These are phyloP conservation scores for Uropsilus gracilis DNA, from an alignment of 2,113 vertebrate species.

Conservation along the genomic window DNA sequence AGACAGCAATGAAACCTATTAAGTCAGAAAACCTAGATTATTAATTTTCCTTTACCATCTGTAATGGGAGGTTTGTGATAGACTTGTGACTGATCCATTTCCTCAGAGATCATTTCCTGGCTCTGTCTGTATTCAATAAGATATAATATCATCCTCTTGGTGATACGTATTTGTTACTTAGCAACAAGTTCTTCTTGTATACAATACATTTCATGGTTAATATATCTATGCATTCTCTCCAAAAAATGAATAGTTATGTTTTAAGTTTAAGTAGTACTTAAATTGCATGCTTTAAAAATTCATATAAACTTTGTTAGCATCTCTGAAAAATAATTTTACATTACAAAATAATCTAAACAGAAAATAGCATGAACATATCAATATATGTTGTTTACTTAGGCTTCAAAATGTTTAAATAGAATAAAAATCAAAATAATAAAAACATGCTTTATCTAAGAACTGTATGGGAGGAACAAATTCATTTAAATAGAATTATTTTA, in stretches of 20 bases:
- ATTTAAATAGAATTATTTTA: background rate
- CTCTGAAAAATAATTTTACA: background rate
- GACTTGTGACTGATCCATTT: constrained; percentile 61
- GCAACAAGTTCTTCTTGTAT: constrained; percentile 72
- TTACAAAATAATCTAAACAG: background rate
- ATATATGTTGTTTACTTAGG: background rate
- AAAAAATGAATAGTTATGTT: constrained; percentile 25
- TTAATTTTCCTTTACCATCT: constrained; percentile 70
- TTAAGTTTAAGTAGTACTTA: constrained; percentile 39
- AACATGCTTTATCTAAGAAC: background rate
- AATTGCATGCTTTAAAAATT: constrained; percentile 34
- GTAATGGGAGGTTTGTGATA: constrained; percentile 70
- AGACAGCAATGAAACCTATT: constrained; percentile 56
- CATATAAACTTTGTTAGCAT: background rate
- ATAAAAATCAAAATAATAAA: background rate
- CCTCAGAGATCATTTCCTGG: constrained; percentile 76
- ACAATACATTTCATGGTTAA: constrained; percentile 51
- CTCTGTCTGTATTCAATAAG: constrained; percentile 59
- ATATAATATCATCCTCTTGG: constrained; percentile 52
- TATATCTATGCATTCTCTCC: background rate
- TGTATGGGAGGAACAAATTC: background rate
- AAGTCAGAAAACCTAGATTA: constrained; percentile 70
- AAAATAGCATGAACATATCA: background rate
- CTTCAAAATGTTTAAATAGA: background rate
- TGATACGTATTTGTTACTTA: constrained; percentile 79